Conservation (phyloP, 92 coral and sea anemone genomes). For the Siderastrea radians region DNA sequence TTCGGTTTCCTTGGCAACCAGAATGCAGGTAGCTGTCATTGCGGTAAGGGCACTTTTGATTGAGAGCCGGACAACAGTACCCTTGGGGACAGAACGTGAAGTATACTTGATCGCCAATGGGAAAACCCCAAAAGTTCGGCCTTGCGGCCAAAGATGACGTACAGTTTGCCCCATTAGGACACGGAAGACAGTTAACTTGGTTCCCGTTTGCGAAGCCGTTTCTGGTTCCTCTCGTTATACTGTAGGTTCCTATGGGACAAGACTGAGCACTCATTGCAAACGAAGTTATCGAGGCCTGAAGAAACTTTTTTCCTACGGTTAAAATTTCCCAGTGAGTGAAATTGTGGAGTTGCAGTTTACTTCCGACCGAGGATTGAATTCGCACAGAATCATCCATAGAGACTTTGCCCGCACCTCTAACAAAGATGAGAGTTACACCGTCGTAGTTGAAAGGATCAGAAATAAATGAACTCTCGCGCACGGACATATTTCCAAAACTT, state of each 20-base stretch:
- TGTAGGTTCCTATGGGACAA: constrained; percentile 42
- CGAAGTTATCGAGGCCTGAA: not conserved
- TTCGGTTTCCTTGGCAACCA: constrained; percentile 66
- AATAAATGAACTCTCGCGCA: constrained; percentile 31
- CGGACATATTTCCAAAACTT: not conserved
- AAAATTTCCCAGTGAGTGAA: constrained; percentile 20
- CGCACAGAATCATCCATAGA: constrained; percentile 15
- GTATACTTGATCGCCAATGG: constrained; percentile 14
- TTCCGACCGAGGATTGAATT: constrained; percentile 13
- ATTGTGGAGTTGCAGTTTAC: constrained; percentile 23
- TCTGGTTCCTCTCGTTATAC: constrained; percentile 28
- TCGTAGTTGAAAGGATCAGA: constrained; percentile 10
- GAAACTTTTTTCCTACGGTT: not conserved
- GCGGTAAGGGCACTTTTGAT: constrained; percentile 25
- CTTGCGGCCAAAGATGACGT: constrained; percentile 32
- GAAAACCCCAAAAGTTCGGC: constrained; percentile 60
- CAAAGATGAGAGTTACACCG: not conserved
- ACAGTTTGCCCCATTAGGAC: constrained; percentile 57
- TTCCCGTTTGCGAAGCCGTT: constrained; percentile 9
- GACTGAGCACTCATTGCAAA: constrained; percentile 26
- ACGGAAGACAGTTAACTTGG: constrained; percentile 11
- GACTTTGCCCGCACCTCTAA: constrained; percentile 24
- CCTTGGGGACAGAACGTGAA: constrained; percentile 50
- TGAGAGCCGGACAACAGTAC: constrained; percentile 45
- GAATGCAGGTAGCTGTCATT: constrained; percentile 22